These are phyloP conservation scores for Gallinago stenura DNA, from an alignment of 2,797 vertebrate genomes.

Conservation along the genomic window DNA sequence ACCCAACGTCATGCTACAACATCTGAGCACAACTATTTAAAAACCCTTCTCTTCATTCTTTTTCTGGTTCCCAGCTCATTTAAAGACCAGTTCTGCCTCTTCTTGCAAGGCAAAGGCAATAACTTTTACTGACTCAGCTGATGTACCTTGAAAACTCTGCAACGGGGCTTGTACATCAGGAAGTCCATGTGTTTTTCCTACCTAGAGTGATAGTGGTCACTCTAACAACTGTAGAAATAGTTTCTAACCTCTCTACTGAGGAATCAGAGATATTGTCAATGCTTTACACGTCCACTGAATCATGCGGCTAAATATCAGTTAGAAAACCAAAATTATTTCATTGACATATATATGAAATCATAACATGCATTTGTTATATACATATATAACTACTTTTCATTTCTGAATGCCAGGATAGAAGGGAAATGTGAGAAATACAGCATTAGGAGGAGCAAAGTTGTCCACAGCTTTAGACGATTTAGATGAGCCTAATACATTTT, in stretches of 20 bases:
- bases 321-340: background rate
- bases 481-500: background rate
- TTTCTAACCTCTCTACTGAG: background rate
- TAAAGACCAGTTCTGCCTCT: background rate
- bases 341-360: background rate
- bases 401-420: background rate
- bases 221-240: background rate
- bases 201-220: background rate
- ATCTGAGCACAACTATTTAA: background rate
- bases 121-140: background rate
- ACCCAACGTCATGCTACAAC: background rate
- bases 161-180: background rate
- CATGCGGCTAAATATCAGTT: background rate
- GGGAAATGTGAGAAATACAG: background rate
- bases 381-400: background rate
- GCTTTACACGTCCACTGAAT: background rate
- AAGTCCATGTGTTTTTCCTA: background rate
- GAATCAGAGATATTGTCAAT: background rate
- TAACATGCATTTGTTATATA: background rate
- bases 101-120: background rate
- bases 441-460: background rate
- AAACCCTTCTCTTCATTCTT: background rate
- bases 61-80: background rate
- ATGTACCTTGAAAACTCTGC: background rate
- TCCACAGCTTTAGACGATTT: background rate